Conservation (phyloP, 2,888 invertebrate genomes). For the Parascotia fuliginaria region DNA sequence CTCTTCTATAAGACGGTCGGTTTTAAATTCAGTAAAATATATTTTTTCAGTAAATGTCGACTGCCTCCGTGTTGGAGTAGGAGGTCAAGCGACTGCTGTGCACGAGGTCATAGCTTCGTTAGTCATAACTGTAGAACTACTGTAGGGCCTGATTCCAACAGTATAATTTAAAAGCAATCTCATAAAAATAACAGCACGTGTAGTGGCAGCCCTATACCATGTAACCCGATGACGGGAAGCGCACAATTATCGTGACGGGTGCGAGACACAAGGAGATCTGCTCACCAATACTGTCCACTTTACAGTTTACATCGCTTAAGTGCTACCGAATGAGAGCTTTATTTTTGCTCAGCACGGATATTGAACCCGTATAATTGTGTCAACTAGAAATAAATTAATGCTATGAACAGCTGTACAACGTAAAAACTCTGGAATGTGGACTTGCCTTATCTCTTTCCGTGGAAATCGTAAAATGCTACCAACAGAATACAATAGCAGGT, state of each 20-base stretch:
- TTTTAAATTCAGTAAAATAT: too few species aligned
- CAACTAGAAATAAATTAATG: not conserved
- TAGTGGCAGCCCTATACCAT: constrained; percentile 29
- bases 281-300: constrained; percentile 12
- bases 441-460: too few species aligned
- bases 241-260: constrained; percentile 53
- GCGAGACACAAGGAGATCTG: constrained; percentile 10
- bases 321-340: constrained; percentile 1
- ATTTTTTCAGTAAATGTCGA: too few species aligned
- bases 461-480: too few species aligned
- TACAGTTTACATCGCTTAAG: constrained; percentile 13
- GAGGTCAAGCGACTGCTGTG: too few species aligned
- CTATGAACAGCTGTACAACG: too few species aligned
- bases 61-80: too few species aligned
- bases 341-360: not conserved
- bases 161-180: not conserved
- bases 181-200: not conserved
- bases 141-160: not conserved
- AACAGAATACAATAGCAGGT: too few species aligned
- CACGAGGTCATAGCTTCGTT: too few species aligned
- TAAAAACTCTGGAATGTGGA: too few species aligned
- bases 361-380: not conserved
- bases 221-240: constrained; percentile 59
- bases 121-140: too few species aligned
- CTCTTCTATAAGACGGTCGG: too few species aligned